phyloP scores from a whole-genome alignment of 2,888 invertebrate genomes.

The Ferrisia virgata region DNA sequence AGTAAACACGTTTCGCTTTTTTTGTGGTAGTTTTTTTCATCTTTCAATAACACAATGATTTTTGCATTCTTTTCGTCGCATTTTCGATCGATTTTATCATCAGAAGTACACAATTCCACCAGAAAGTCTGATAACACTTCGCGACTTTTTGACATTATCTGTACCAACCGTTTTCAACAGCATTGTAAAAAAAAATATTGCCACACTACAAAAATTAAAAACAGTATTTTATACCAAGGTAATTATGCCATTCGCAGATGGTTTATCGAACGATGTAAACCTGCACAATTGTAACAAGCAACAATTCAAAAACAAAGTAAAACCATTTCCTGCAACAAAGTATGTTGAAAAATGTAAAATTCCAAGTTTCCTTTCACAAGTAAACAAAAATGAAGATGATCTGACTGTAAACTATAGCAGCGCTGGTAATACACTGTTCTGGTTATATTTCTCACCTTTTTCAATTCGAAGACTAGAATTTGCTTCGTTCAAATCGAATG shows the following conservation, averaged over 20 bases:
- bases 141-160: background rate
- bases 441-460: background rate
- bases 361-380: background rate
- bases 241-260: background rate
- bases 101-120: background rate
- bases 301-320: background rate
- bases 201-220: background rate
- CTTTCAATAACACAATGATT: background rate
- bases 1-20: background rate
- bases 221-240: background rate
- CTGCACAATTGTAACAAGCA: conserved; percentile 22
- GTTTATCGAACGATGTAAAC: conserved; percentile 5
- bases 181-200: background rate
- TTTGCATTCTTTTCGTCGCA: background rate
- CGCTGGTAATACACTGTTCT: no score
- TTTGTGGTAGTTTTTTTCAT: background rate
- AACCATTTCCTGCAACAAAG: conserved; percentile 16
- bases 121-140: background rate
- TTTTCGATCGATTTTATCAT: background rate
- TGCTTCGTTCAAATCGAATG: background rate
- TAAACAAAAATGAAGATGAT: no score
- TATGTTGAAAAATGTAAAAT: background rate
- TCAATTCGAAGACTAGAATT: background rate
- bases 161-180: background rate
- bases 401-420: no score